phyloP scores from a whole-genome alignment of 1,140 invertebrate genomes.

The Tetraneura akinire region DNA sequence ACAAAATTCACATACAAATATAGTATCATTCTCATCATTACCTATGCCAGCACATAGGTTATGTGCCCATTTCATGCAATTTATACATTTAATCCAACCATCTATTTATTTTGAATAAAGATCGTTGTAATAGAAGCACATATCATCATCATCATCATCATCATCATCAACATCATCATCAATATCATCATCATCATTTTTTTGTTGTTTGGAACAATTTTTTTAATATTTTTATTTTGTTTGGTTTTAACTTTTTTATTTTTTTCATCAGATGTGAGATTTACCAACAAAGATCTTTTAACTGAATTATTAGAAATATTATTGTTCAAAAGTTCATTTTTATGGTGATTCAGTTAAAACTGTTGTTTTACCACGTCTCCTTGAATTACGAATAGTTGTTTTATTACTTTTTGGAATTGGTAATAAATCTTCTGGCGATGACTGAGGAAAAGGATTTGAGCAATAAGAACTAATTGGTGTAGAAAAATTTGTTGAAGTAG shows the following conservation, averaged over 20 bases:
- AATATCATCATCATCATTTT: no score
- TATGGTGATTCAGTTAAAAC: neutral
- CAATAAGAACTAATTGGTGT: neutral
- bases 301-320: no score
- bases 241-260: no score
- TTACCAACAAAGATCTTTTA: no score
- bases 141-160: constrained; percentile 10
- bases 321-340: constrained; percentile 22
- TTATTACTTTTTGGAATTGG: no score
- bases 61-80: neutral
- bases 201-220: no score
- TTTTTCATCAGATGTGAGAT: no score
- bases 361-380: no score
- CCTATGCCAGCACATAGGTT: constrained; percentile 3
- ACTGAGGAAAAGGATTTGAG: neutral
- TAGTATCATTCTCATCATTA: neutral
- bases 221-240: no score
- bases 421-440: neutral
- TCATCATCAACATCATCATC: no score
- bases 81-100: constrained; percentile 3
- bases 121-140: neutral
- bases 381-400: no score
- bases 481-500: neutral
- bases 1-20: neutral
- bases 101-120: neutral